Conservation (phyloP, 1,140 invertebrate genomes). For the Bombyx mandarina region DNA sequence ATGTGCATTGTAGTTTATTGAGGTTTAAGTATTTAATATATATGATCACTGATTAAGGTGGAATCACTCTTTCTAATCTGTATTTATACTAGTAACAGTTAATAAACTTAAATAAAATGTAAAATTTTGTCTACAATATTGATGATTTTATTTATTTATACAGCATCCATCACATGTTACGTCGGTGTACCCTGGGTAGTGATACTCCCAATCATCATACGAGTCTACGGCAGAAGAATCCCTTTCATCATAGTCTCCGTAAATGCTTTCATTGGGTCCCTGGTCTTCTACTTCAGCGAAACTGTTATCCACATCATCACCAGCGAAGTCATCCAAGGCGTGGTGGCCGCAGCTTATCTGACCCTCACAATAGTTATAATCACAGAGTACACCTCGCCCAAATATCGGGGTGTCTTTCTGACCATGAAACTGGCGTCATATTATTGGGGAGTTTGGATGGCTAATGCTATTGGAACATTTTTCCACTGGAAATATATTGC, state of each 20-base stretch:
- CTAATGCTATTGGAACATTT: constrained; percentile 30
- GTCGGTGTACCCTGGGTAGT: constrained; percentile 2
- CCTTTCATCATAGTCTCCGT: background rate
- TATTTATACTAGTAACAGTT: no score
- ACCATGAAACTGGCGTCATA: constrained; percentile 16
- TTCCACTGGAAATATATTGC: constrained; percentile 29
- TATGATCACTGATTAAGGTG: no score
- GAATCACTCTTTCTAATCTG: no score
- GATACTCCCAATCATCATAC: background rate
- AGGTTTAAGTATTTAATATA: no score
- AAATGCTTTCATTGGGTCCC: background rate
- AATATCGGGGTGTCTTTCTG: constrained; percentile 17
- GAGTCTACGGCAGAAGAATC: background rate
- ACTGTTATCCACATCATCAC: background rate
- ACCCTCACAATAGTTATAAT: constrained; percentile 2
- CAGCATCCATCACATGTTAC: constrained; percentile 8
- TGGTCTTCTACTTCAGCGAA: background rate
- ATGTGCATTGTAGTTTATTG: no score
- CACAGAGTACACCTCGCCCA: constrained; percentile 15
- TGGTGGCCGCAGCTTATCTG: background rate
- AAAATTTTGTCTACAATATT: no score
- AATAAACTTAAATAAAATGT: no score
- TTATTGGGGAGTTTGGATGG: constrained; percentile 25
- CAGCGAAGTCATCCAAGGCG: background rate
- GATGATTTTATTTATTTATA: background rate